Evolutionary conservation across 2,797 vertebrate genomes (phyloP), one percentile per base, ranked within the genome.

Genomic region (Crocodylus rhombifer): DNA sequence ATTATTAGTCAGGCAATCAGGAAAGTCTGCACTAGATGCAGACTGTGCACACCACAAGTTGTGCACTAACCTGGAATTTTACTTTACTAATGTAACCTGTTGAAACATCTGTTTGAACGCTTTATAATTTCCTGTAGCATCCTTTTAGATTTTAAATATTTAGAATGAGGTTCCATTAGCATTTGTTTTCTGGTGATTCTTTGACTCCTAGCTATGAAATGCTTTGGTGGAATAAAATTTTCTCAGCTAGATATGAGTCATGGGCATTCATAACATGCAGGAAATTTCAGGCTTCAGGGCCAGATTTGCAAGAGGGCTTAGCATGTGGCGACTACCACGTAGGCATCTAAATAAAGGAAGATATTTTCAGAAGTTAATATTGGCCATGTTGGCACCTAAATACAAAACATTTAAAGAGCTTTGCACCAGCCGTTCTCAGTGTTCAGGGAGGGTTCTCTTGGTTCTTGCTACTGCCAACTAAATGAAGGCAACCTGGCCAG

Each of bases 351-450:
- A 20, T 6, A 30, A 65, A 17, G n/a, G 65, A 36, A 9, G 13
- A 33, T 20, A 33, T 6, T 11, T 69, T 20, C 36, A 33, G 36
- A 69, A 36, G 14, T 36, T 36, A 51, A 51, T 20, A 21, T 17
- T 33, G 30, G 30, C 20, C 7, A 20, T 20, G n/a, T 67, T 17
- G 18, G 65, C 65, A 69, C 36, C 65, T 69, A 69, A 21, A 33
- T 69, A 33, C 21, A 20, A 33, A 21, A 20, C 13, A 20, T n/a
- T 4, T 36, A 51, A 86, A 74, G 60, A 77, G 36, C 62, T 91
- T 14, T 88, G 58, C 86, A 96, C 71, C 82, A 88, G 88, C 80
- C 82, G 79, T 51, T 87, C 84, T 61, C 51, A 33, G 15, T 33
- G 63, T 63, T 80, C 20, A 33, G 9, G 12, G 30, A 21, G 30